Evolutionary conservation across 1,140 invertebrate genomes (phyloP).

Genomic region (Halesus radiatus): DNA sequence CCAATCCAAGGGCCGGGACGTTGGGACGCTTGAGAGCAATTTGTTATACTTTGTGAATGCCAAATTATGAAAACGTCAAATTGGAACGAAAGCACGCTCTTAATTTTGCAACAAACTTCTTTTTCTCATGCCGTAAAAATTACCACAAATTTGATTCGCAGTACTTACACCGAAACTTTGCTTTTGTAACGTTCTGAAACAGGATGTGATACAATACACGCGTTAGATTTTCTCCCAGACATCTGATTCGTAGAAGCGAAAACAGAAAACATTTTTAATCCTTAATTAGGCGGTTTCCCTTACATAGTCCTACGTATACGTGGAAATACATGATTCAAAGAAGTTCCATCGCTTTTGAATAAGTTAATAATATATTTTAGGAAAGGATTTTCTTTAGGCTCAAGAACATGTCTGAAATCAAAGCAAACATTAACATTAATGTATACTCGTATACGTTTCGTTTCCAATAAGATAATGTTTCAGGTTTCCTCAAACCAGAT

Average conservation of each 20-base stretch:
- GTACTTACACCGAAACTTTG: too few species aligned
- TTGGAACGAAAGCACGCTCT: neutral
- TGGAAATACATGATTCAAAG: neutral
- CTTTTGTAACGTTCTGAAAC: too few species aligned
- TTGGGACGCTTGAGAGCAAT: neutral
- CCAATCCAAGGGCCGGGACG: neutral
- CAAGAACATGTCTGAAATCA: neutral
- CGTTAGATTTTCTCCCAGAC: too few species aligned
- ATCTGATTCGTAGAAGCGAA: too few species aligned
- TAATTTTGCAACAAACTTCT: neutral
- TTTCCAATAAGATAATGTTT: neutral
- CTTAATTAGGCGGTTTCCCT: too few species aligned
- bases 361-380: neutral
- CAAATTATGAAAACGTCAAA: neutral
- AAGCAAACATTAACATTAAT: neutral
- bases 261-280: too few species aligned
- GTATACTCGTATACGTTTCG: neutral
- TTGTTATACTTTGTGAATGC: conserved; percentile 15
- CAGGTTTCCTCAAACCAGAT: neutral
- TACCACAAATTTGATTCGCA: too few species aligned
- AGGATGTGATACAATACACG: too few species aligned
- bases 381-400: neutral
- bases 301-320: too few species aligned
- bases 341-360: neutral
- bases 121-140: too few species aligned